A percentile compares a stretch with the other conserved stretches of the same genome.
These are phyloP conservation scores for Pangasius krempfi DNA, from an alignment of 2,797 vertebrate species.

Conservation along the genomic window DNA sequence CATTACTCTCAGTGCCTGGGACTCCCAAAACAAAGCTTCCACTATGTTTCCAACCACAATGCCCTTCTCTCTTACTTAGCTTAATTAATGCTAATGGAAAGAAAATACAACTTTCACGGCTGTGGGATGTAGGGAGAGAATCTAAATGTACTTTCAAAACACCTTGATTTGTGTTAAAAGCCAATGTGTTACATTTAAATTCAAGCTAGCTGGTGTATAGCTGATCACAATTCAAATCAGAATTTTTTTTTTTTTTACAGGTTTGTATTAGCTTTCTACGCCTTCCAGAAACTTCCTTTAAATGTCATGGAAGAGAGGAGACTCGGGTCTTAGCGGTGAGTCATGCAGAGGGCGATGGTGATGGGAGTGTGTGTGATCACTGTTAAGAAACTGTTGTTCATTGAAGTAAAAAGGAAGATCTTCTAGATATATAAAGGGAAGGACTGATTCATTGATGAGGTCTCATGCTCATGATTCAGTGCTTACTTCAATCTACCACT, in stretches of 20 bases:
- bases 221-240: neutral
- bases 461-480: constrained; percentile 29
- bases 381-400: constrained; percentile 29
- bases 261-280: neutral
- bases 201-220: neutral
- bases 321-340: constrained; percentile 29
- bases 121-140: neutral
- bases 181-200: neutral
- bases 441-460: constrained; percentile 40
- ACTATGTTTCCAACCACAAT: constrained; percentile 43
- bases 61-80: constrained; percentile 35
- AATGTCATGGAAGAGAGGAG: constrained; percentile 30
- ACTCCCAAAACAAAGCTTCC: constrained; percentile 41
- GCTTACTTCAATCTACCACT: neutral
- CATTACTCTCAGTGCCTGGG: constrained; percentile 4
- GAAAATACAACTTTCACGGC: constrained; percentile 5
- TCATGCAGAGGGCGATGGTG: constrained; percentile 1
- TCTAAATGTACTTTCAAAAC: neutral
- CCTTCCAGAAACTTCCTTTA: constrained; percentile 24
- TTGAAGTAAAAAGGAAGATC: constrained; percentile 17
- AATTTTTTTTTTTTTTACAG: neutral
- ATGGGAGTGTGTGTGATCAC: constrained; percentile 29
- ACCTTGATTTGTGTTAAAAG: neutral
- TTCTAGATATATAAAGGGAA: neutral
- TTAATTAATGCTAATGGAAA: constrained; percentile 33